phyloP scores from a whole-genome alignment of 2,888 invertebrate genomes.

The Perizoma affinitatum region DNA sequence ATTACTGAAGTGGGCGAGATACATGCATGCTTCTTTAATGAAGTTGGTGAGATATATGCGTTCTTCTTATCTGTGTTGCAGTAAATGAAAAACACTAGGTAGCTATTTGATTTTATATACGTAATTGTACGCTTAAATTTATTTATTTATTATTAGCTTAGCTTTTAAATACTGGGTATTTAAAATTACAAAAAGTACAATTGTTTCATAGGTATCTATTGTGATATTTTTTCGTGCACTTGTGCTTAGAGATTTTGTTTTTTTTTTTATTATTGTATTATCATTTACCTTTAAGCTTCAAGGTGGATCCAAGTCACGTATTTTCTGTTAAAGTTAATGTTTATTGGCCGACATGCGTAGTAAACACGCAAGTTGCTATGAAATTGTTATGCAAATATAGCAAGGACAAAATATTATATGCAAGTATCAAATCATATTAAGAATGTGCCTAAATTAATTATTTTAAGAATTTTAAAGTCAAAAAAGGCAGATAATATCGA shows the following conservation, averaged over 20 bases:
- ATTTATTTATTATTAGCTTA: slow-evolving; percentile 22
- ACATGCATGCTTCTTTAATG: slow-evolving; percentile 1
- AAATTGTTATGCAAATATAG: too few species aligned
- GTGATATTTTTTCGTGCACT: slow-evolving; percentile 11
- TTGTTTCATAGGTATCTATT: slow-evolving; percentile 6
- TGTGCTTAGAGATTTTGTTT: slow-evolving; percentile 19
- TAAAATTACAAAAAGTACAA: slow-evolving; percentile 29
- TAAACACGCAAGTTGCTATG: too few species aligned
- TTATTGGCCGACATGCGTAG: too few species aligned
- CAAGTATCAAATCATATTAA: too few species aligned
- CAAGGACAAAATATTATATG: too few species aligned
- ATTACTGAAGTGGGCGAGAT: slow-evolving; percentile 2
- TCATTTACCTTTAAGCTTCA: not conserved
- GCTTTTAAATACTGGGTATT: slow-evolving; percentile 10
- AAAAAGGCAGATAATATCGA: too few species aligned
- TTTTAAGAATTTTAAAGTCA: too few species aligned
- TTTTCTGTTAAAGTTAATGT: not conserved
- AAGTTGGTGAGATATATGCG: too few species aligned
- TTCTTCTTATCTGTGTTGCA: not conserved
- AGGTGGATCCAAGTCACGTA: not conserved
- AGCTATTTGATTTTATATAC: slow-evolving; percentile 15
- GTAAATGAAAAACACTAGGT: slow-evolving; percentile 22
- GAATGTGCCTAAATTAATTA: too few species aligned
- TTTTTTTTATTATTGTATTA: slow-evolving; percentile 1
- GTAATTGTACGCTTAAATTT: slow-evolving; percentile 26